phyloP scores from a whole-genome alignment of 2,113 vertebrate species.

The Etheostoma spectabile region DNA sequence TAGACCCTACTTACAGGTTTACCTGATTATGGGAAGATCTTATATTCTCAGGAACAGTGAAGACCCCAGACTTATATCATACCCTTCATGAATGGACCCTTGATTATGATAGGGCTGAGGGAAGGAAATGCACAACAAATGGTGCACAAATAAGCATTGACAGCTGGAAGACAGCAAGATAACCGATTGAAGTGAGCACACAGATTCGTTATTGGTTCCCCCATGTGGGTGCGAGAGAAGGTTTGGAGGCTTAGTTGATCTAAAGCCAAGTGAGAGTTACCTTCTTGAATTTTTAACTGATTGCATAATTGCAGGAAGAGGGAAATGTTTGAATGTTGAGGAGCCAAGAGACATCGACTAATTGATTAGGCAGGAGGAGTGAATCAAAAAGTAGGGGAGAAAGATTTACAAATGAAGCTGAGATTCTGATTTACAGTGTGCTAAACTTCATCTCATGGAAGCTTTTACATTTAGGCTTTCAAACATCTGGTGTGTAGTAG shows the following conservation, averaged over 20 bases:
- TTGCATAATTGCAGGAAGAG: slow-evolving; percentile 21
- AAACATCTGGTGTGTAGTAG: slow-evolving; percentile 3
- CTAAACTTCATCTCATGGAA: background rate
- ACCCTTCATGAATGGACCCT: slow-evolving; percentile 19
- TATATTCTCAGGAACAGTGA: slow-evolving; percentile 2
- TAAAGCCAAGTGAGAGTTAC: slow-evolving; percentile 13
- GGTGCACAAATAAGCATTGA: slow-evolving; percentile 13
- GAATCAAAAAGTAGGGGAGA: background rate
- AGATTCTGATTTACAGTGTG: background rate
- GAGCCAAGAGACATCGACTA: background rate
- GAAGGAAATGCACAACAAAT: background rate
- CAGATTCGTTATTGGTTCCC: slow-evolving; percentile 21
- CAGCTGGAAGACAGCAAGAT: slow-evolving; percentile 11
- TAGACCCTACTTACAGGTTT: background rate
- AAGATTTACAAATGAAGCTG: background rate
- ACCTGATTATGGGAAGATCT: background rate
- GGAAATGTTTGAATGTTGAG: slow-evolving; percentile 12
- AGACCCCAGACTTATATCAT: background rate
- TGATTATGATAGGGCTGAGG: background rate
- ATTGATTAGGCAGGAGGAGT: slow-evolving; percentile 11
- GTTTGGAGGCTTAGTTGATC: background rate
- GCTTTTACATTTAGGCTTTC: background rate
- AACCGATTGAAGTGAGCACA: slow-evolving; percentile 14
- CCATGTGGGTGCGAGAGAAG: background rate
- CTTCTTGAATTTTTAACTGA: slow-evolving; percentile 26